These are phyloP conservation scores for Cantharis flavilabris DNA, from an alignment of 2,888 invertebrate genomes.

Conservation along the genomic window DNA sequence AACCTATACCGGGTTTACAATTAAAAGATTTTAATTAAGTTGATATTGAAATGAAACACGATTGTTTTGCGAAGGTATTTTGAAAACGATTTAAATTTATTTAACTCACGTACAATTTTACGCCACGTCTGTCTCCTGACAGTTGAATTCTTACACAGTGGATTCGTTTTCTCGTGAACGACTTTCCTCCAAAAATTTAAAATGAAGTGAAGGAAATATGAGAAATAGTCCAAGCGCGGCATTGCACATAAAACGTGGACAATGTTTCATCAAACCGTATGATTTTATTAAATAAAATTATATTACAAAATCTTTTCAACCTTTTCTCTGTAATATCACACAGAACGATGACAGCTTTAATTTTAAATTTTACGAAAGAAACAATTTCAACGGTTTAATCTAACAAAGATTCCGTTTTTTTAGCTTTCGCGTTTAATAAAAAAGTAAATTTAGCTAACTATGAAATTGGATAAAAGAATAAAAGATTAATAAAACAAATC, in stretches of 20 bases:
- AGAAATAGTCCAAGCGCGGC: conserved; percentile 6
- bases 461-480: neutral
- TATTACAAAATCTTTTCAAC: neutral
- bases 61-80: neutral
- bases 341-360: neutral
- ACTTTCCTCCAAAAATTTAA: conserved; percentile 3
- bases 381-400: neutral
- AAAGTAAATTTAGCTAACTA: neutral
- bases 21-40: neutral
- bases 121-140: conserved; percentile 1
- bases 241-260: conserved; percentile 7
- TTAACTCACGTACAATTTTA: conserved; percentile 2
- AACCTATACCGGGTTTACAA: neutral
- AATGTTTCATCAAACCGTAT: conserved; percentile 1
- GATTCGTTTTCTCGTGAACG: neutral
- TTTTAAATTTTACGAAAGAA: neutral
- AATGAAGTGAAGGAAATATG: neutral
- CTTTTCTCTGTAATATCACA: neutral
- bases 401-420: neutral
- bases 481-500: neutral
- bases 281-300: conserved; percentile 2
- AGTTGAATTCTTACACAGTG: conserved; percentile 1
- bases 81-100: conserved; percentile 2
- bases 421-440: neutral
- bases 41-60: neutral